These are phyloP conservation scores for Datnioides undecimradiatus DNA, from an alignment of 2,113 vertebrate genomes.

Conservation along the genomic window DNA sequence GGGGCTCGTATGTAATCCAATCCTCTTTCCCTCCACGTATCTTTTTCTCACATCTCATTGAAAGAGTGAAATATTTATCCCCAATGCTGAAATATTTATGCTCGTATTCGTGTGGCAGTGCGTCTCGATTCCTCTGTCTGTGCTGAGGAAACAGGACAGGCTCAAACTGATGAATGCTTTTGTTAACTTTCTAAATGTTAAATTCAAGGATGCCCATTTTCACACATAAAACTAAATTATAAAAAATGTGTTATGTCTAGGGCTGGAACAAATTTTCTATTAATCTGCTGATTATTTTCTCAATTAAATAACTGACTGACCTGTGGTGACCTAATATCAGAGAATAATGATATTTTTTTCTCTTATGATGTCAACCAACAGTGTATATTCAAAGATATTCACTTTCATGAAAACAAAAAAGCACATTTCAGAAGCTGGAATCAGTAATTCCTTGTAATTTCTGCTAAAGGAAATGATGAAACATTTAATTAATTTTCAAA, in stretches of 20 bases:
- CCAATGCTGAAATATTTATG: slow-evolving; percentile 79
- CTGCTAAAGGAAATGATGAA: no score
- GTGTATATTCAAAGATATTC: neutral
- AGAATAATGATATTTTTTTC: neutral
- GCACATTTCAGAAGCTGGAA: neutral
- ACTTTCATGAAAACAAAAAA: neutral
- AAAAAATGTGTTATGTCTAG: neutral
- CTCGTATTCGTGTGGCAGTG: slow-evolving; percentile 25
- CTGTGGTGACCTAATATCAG: no score
- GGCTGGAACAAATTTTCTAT: neutral
- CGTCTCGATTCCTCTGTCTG: slow-evolving; percentile 13
- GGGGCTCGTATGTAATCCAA: slow-evolving; percentile 59
- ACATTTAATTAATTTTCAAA: neutral
- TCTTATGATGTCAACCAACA: no score
- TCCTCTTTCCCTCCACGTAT: slow-evolving; percentile 57
- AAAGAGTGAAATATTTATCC: slow-evolving; percentile 81
- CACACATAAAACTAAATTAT: neutral
- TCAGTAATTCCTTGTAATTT: no score
- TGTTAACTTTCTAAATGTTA: neutral
- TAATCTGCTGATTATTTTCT: neutral
- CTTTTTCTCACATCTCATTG: slow-evolving; percentile 70
- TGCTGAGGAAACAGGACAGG: slow-evolving; percentile 16
- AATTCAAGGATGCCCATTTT: neutral
- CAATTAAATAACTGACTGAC: neutral
- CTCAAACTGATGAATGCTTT: slow-evolving; percentile 15